Percentiles rank a stretch among this genome's conserved stretches.
Evolutionary conservation across 1,140 invertebrate genomes (phyloP).

Genomic region (Macrostomum lignano): DNA sequence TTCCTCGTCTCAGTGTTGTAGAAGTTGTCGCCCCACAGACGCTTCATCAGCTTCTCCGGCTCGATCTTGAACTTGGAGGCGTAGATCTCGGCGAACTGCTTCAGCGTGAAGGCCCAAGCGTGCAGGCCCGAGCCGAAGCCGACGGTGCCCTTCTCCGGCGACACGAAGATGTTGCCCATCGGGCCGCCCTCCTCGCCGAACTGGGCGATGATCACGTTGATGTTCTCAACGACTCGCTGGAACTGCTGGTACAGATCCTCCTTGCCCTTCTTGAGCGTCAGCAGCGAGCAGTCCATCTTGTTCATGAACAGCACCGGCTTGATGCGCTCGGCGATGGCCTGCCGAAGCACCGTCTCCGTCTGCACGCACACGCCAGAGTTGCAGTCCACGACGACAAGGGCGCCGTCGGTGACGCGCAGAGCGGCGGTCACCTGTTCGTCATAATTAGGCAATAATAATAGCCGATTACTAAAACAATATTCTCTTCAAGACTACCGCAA

Average conservation of each 20-base stretch:
- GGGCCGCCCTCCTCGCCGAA: conserved; percentile 83
- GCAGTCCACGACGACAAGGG: conserved; percentile 94
- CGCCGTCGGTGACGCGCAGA: conserved; percentile 90
- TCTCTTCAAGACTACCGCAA: no score
- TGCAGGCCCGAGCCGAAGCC: conserved; percentile 94
- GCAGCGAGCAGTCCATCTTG: conserved; percentile 91
- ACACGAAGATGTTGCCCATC: conserved; percentile 69
- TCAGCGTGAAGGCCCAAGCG: conserved; percentile 96
- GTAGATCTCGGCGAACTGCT: conserved; percentile 97
- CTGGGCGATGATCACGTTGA: conserved; percentile 99
- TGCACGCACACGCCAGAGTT: conserved; percentile 97
- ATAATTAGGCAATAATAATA: no score
- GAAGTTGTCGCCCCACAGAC: conserved; percentile 76
- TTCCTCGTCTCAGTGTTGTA: conserved; percentile 50
- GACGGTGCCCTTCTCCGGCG: conserved; percentile 84
- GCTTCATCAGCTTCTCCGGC: conserved; percentile 75
- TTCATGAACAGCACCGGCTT: conserved; percentile 99
- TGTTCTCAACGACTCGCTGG: conserved; percentile 95
- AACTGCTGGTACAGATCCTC: conserved; percentile 97
- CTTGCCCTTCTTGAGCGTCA: conserved; percentile 61
- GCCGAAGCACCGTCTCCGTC: conserved; percentile 89
- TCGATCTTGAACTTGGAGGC: conserved; percentile 92
- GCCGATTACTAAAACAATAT: no score
- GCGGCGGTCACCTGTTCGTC: conserved; percentile 78
- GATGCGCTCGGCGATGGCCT: conserved; percentile 91